These are phyloP conservation scores for Ophion slaviceki DNA, from an alignment of 2,888 invertebrate species.

Conservation along the genomic window DNA sequence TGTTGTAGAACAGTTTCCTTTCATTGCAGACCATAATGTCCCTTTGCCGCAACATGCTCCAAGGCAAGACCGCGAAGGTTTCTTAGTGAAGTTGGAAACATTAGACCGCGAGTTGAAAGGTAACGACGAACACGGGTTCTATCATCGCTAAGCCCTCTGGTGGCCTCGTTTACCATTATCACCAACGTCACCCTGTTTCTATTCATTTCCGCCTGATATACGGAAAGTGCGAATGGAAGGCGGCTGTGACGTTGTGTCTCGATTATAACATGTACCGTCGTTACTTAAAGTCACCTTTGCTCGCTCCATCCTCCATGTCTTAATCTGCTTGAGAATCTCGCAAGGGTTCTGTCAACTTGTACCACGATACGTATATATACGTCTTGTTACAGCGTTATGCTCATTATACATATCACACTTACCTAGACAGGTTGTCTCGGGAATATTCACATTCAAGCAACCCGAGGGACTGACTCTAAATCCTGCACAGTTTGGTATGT, in stretches of 20 bases:
- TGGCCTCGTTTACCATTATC: constrained; percentile 26
- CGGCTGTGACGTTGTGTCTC: constrained; percentile 12
- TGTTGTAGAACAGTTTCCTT: constrained; percentile 26
- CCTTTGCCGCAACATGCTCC: constrained; percentile 39
- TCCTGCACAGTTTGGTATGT: constrained; percentile 42
- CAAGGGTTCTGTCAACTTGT: constrained; percentile 55
- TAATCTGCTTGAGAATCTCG: constrained; percentile 45
- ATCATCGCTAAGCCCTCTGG: constrained; percentile 15
- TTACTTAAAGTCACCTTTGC: constrained; percentile 1
- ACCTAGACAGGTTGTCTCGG: constrained; percentile 42
- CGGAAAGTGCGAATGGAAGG: constrained; percentile 56
- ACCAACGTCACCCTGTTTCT: constrained; percentile 20
- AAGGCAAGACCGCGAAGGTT: constrained; percentile 36
- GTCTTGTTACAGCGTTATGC: constrained; percentile 54
- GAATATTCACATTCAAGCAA: constrained; percentile 48
- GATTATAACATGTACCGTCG: constrained; percentile 13
- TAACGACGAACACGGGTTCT: constrained; percentile 50
- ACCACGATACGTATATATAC: constrained; percentile 36
- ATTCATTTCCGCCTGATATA: constrained; percentile 47
- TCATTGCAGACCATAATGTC: constrained; percentile 30
- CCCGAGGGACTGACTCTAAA: constrained; percentile 53
- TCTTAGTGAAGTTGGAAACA: constrained; percentile 58
- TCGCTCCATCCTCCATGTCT: constrained; percentile 11
- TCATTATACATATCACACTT: constrained; percentile 60
- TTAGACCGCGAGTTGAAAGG: constrained; percentile 59